Evolutionary conservation across 2,113 vertebrate species (phyloP), one percentile per base, ranked within the genome.

Genomic region (Sciurus niger): DNA sequence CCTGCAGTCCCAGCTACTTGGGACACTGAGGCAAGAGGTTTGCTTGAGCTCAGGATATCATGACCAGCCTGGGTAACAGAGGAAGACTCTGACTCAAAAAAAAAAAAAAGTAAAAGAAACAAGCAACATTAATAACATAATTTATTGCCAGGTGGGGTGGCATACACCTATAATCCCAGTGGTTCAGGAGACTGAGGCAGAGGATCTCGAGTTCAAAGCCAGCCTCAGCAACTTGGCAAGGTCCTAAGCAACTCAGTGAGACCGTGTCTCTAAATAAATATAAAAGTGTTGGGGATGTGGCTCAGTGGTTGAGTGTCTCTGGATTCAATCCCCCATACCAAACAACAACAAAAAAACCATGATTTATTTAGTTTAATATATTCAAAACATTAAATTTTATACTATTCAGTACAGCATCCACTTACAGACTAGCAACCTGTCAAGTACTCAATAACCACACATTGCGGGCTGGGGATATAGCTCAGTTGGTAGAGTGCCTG

Each of bases 281-380:
- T 22, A 58, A 58, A 58, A 8, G 20, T 20, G 18, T 18, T 58
- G 18, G 55, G 55, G 55, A 58, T 22, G 20, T 22, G 20, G 55
- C 55, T 58, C 55, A 58, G 55, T 58, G 1, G 20, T 58, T 22
- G 20, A 58, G 55, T 18, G 17, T 6, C 20, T 20, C 18, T 58
- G 55, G 20, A 18, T 58, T 24, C 20, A 58, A 58, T 58, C 18
- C 55, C 20, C 7, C 2, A 20, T 58, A 58, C 55, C 34, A 65
- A 43, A 85, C 22, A 34, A 12, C 37, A 58, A 32, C 22, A 6
- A 30, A 7, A 48, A 28, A 73, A 28, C 4, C 70, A 80, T 9
- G 70, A 92, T 92, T 78, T 40, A 86, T 72, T 94, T 90, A 88
- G 84, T 24, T 17, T 28, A 93, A 72, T 58, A 93, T 79, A 80